Percentiles rank a stretch among this genome's conserved stretches.
Conservation (phyloP, 2,113 vertebrate genomes). For the Todiramphus saurophagus region DNA sequence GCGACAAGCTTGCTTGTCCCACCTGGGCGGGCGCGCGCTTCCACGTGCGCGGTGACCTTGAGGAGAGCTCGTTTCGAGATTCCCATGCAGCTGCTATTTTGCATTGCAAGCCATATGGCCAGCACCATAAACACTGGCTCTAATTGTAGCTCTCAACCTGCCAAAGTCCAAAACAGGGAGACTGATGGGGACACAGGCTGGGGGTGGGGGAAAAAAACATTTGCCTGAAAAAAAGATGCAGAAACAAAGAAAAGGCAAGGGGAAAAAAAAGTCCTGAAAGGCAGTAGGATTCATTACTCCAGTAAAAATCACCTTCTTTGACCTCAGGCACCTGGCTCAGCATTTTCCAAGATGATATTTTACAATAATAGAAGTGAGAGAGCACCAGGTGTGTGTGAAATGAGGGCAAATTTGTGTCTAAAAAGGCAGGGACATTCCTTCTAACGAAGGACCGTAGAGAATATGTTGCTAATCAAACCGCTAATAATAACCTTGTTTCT, state of each 20-base stretch:
- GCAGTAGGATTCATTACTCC: neutral
- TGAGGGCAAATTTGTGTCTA: slow-evolving; percentile 5
- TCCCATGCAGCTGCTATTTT: slow-evolving; percentile 27
- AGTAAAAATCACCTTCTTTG: neutral
- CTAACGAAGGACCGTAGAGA: slow-evolving; percentile 13
- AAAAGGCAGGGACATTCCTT: neutral
- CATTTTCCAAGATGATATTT: slow-evolving; percentile 19
- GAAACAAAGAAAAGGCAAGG: neutral
- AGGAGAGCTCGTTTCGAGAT: neutral
- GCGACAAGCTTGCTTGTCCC: neutral
- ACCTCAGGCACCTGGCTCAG: slow-evolving; percentile 24
- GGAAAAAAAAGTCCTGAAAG: neutral
- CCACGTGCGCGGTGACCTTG: neutral
- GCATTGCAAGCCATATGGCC: slow-evolving; percentile 1
- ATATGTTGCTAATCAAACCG: slow-evolving; percentile 19
- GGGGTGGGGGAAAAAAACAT: neutral
- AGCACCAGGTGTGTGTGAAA: slow-evolving; percentile 40
- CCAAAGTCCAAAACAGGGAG: slow-evolving; percentile 20
- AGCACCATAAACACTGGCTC: neutral
- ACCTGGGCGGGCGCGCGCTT: neutral
- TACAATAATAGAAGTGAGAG: neutral
- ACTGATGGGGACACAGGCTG: neutral
- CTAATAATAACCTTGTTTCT: slow-evolving; percentile 13
- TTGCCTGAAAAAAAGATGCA: neutral
- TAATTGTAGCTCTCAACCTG: slow-evolving; percentile 49